Base-by-base conservation (phyloP, 2,113 vertebrate genomes). In the Pholis gunnellus region DNA sequence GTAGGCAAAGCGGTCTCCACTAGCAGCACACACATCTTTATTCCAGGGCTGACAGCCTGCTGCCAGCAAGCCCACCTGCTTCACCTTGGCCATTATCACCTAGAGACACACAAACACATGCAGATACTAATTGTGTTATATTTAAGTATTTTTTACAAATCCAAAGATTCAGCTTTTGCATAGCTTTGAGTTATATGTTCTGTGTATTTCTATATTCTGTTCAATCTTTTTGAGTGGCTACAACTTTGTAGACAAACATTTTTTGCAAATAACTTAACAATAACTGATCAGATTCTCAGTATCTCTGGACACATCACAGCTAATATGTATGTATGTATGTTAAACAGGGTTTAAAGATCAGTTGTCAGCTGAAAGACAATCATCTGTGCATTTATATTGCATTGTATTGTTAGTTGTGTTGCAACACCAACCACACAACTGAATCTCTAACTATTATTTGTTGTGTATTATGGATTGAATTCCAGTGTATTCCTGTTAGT, bases 21-120 rank as follows among this genome's bases (percentile, higher is more conserved):
- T 96, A 29, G 98, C 98, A 2, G 96, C 98, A 82, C 98, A 99
- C 0, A 99, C 97, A 8, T 99, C 98, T 93, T 97, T 99, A 85
- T 99, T 99, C 98, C 98, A 99, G 0, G 98, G 98, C 90, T 99
- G 98, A 80, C 98, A 99, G 20, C 98, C 98, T 18, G 98, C 98
- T 76, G 97, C 96, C 91, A 99, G 44, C 76, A 99, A 94, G 6
- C 97, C 98, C 85, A 99, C 97, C 94, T 99, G 98, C 89, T 98
- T 98, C 75, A 99, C 97, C 76, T 95, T 97, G n/a, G 96, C 96
- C 98, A 99, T 99, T 59, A 27, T 91, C 72, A 86, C 88, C 92
- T 94, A 8, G 20, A 82, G 20, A 83, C 52, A 88, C 34, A 78
- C 25, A 84, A 17, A 50, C 27, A 86, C 2, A 68, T 6, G 22